A percentile compares a stretch with the other conserved stretches of the same genome.
phyloP scores from a whole-genome alignment of 2,113 vertebrate genomes.

The Charina bottae region DNA sequence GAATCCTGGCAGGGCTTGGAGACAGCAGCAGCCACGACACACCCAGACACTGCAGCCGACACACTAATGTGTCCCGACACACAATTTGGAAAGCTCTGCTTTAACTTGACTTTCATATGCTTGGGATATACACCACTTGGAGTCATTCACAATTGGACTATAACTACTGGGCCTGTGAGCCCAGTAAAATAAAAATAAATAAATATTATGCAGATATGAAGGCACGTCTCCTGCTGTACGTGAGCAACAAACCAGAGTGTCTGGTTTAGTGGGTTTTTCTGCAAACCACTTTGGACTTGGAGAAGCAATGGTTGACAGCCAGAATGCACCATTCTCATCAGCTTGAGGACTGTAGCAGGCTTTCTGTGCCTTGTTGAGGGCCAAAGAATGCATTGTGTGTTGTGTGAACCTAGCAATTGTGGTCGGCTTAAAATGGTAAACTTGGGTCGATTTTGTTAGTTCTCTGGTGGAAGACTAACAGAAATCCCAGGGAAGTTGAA shows the following conservation, averaged over 20 bases:
- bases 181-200: neutral
- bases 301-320: neutral
- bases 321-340: neutral
- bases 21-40: no score
- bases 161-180: neutral
- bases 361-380: neutral
- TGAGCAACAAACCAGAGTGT: neutral
- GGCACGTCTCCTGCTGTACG: neutral
- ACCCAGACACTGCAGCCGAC: no score
- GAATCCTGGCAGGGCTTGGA: no score
- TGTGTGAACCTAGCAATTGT: neutral
- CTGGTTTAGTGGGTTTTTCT: no score
- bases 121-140: neutral
- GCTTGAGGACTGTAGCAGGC: neutral
- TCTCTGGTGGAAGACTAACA: neutral
- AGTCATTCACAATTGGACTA: neutral
- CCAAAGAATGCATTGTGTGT: neutral
- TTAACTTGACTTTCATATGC: neutral
- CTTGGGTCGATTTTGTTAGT: neutral
- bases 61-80: no score
- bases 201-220: neutral
- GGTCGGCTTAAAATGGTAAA: neutral
- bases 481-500: neutral
- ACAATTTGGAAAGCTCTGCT: no score
- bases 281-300: neutral